A percentile compares a stretch with the other conserved stretches of the same genome.
phyloP scores from a whole-genome alignment of 2,888 invertebrate genomes.

The Sarcophaga carnaria region DNA sequence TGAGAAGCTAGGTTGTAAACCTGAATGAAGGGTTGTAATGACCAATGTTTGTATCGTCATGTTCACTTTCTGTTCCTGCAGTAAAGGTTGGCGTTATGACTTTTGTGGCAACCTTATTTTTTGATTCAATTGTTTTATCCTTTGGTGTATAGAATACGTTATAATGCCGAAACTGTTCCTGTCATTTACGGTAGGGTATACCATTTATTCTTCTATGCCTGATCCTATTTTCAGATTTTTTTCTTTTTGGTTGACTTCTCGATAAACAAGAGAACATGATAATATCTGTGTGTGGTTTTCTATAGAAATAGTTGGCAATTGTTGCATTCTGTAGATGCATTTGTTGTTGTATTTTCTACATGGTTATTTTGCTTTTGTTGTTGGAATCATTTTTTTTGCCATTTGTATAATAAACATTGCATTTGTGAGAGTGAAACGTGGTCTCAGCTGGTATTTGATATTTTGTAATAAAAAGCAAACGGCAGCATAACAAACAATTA shows the following conservation, averaged over 20 bases:
- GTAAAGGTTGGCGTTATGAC: too few species aligned
- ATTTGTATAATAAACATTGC: background rate
- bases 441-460: slow-evolving; percentile 51
- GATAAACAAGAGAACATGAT: background rate
- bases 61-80: too few species aligned
- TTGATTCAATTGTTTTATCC: too few species aligned
- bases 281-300: background rate
- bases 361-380: slow-evolving; percentile 27
- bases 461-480: slow-evolving; percentile 52
- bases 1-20: too few species aligned
- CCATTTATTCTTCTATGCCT: too few species aligned
- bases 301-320: slow-evolving; percentile 47
- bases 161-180: too few species aligned
- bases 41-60: too few species aligned
- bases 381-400: slow-evolving; percentile 9
- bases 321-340: slow-evolving; percentile 63
- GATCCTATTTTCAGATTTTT: background rate
- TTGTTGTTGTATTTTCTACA: slow-evolving; percentile 9
- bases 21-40: too few species aligned
- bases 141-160: too few species aligned
- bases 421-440: slow-evolving; percentile 43
- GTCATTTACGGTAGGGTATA: too few species aligned
- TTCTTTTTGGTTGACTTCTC: background rate
- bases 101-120: too few species aligned
- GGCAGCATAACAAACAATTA: slow-evolving; percentile 37